phyloP scores from a whole-genome alignment of 2,888 invertebrate genomes.

The Crematogaster levior region DNA sequence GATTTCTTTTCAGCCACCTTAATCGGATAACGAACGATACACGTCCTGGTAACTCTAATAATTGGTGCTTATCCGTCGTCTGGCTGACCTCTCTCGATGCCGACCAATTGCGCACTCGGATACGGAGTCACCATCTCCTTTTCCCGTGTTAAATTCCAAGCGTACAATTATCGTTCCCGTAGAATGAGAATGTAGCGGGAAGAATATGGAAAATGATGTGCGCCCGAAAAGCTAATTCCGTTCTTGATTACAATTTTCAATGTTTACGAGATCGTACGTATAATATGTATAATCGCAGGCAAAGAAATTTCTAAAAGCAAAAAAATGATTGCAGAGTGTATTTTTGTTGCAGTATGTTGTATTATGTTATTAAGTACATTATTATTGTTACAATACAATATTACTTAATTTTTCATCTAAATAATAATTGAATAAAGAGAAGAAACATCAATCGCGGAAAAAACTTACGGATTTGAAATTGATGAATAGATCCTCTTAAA shows the following conservation, averaged over 20 bases:
- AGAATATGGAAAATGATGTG: conserved; percentile 24
- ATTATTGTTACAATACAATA: background rate
- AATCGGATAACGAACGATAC: conserved; percentile 82
- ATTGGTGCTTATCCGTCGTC: conserved; percentile 81
- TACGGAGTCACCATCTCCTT: conserved; percentile 21
- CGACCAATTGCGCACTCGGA: conserved; percentile 62
- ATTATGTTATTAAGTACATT: background rate
- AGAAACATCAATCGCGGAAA: background rate
- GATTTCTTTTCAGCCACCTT: conserved; percentile 80
- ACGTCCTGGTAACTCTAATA: conserved; percentile 81
- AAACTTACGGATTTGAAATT: background rate
- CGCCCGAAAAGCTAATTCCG: background rate
- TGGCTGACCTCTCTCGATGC: conserved; percentile 56
- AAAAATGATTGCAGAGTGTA: background rate
- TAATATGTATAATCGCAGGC: background rate
- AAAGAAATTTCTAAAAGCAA: background rate
- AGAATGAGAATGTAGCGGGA: conserved; percentile 4
- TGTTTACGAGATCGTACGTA: background rate
- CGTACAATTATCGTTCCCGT: conserved; percentile 13
- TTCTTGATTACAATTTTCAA: conserved; percentile 21
- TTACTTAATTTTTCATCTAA: background rate
- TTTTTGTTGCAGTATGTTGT: background rate
- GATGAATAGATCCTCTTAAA: background rate
- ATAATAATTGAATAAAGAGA: background rate
- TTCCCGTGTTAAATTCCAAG: conserved; percentile 28